Base-by-base conservation (phyloP, 2,113 vertebrate genomes). In the Dissostichus mawsoni region DNA sequence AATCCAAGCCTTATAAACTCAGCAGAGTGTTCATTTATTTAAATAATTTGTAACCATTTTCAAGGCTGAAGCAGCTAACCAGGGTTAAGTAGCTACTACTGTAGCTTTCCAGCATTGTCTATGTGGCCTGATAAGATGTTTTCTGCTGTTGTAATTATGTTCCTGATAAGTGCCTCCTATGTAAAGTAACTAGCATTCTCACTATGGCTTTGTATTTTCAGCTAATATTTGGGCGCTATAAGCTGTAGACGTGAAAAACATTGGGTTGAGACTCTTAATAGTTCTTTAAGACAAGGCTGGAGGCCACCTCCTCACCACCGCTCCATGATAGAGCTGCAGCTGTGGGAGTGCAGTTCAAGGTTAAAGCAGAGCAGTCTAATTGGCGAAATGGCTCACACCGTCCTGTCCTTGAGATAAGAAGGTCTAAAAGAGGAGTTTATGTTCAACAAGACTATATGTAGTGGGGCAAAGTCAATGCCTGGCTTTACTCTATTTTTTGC, bases 381-480 rank as follows among this genome's bases (percentile, higher is more conserved):
- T 92, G 93, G 81, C 56, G 85, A 90, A 92, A 90, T 71, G 82
- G 87, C 86, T 91, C 92, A 85, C 84, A 73, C 65, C 72, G 86
- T 93, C 79, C 93, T 75, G 90, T 92, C 94, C 94, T 95, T 94
- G 92, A 93, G 91, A 93, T 94, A 92, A 90, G 75, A 80, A 82
- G 80, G 86, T 94, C 92, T 92, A 94, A 91, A 72, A 82, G 86
- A 80, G 87, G 75, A 82, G 82, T 86, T 86, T 91, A 85, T 91
- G 69, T 90, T 89, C 89, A 74, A 78, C 86, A 75, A 61, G 57
- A 81, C 89, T 93, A 90, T 92, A 91, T 93, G 89, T 83, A 80
- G 86, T 82, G 90, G 84, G 88, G 50, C 80, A 81, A 83, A 77
- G 74, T 87, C 87, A 78, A 51, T 59, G 82, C 90, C 92, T 87